Percentiles rank a stretch among this genome's conserved stretches.
Evolutionary conservation across 1,140 invertebrate species (phyloP).

Genomic region (Coelopa frigida): DNA sequence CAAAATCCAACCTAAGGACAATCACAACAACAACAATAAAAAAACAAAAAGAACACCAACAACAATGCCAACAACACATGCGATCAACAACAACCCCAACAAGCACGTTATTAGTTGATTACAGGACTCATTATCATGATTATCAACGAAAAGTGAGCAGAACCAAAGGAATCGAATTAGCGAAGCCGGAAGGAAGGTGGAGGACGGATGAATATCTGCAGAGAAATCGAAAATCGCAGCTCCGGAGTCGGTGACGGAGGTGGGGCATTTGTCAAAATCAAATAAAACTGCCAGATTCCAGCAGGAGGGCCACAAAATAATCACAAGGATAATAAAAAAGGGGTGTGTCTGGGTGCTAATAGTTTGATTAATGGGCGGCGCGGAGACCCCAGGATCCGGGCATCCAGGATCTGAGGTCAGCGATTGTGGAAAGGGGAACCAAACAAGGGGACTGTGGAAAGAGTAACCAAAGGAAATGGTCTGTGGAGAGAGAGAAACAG

Average conservation of each 20-base stretch:
- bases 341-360: constrained; percentile 35
- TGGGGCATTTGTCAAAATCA: background rate
- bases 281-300: background rate
- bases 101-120: constrained; percentile 46
- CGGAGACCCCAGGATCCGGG: background rate
- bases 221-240: background rate
- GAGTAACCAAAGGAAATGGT: no score
- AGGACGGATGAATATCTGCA: constrained; percentile 2
- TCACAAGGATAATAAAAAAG: constrained; percentile 17
- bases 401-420: no score
- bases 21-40: no score
- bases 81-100: no score
- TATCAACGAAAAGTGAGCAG: constrained; percentile 27
- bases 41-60: no score
- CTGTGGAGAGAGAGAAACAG: no score
- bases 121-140: constrained; percentile 46
- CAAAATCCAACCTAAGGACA: no score
- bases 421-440: no score
- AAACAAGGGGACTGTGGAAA: no score
- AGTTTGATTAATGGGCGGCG: constrained; percentile 42
- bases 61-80: no score
- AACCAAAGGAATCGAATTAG: constrained; percentile 6
- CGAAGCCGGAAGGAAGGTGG: background rate
- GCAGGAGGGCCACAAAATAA: constrained; percentile 10
- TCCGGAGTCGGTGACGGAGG: background rate